phyloP scores from a whole-genome alignment of 2,797 vertebrate genomes.

The Chelonia mydas region DNA sequence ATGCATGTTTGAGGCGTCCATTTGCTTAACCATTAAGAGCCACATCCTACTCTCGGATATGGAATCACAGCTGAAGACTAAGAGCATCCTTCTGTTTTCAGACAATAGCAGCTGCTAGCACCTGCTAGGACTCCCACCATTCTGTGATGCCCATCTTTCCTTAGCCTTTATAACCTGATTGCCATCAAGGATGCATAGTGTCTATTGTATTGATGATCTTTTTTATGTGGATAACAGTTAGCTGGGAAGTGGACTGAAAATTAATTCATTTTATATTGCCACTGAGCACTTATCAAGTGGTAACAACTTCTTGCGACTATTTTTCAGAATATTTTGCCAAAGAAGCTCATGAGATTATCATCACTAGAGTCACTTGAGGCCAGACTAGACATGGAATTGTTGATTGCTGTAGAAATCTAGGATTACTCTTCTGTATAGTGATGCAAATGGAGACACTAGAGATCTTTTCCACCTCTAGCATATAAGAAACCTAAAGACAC shows the following conservation, averaged over 20 bases:
- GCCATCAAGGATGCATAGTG: neutral
- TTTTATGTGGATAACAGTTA: neutral
- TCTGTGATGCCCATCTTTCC: neutral
- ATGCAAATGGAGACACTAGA: neutral
- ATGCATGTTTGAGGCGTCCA: neutral
- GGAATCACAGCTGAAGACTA: neutral
- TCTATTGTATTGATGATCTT: accelerated
- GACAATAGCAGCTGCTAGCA: too few relatives aligned
- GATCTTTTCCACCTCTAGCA: accelerated
- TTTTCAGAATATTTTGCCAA: neutral
- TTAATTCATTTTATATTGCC: accelerated
- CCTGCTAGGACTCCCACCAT: neutral
- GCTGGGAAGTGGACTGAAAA: neutral
- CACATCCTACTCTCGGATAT: neutral
- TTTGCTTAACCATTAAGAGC: neutral
- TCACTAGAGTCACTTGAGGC: neutral
- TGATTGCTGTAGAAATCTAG: accelerated
- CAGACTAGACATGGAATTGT: neutral
- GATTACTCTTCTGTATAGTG: neutral
- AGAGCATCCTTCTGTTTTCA: too few relatives aligned
- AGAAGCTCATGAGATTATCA: neutral
- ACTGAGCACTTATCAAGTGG: neutral
- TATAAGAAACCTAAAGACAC: accelerated
- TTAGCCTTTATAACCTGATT: accelerated
- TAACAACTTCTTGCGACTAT: neutral